Evolutionary conservation across 2,888 invertebrate genomes (phyloP).

Genomic region (Stenolophus ochropezus): DNA sequence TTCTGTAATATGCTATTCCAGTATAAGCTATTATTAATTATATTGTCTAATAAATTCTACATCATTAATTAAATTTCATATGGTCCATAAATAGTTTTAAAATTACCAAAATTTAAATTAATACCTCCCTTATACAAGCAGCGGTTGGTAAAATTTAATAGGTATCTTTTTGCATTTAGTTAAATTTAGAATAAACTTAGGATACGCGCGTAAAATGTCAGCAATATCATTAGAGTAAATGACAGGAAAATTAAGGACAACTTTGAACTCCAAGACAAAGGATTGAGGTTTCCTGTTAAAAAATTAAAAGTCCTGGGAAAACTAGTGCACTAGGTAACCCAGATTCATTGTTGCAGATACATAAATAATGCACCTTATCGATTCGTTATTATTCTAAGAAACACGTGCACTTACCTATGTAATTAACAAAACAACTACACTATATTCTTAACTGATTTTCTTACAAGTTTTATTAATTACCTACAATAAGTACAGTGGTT

Average conservation of each 20-base stretch:
- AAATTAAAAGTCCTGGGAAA: not conserved
- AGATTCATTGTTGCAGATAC: slow-evolving; percentile 1
- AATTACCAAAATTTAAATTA: too few species aligned
- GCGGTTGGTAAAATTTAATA: too few species aligned
- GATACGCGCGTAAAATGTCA: slow-evolving; percentile 8
- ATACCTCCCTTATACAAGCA: too few species aligned
- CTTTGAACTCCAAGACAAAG: slow-evolving; percentile 10
- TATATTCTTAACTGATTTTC: too few species aligned
- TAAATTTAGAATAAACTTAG: not conserved
- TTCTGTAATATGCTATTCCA: too few species aligned
- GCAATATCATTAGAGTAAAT: slow-evolving; percentile 18
- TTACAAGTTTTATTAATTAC: too few species aligned
- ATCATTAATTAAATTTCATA: too few species aligned
- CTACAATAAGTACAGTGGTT: too few species aligned
- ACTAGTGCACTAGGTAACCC: slow-evolving; percentile 1
- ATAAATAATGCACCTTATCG: not conserved
- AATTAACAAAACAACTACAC: not conserved
- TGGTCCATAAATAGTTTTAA: too few species aligned
- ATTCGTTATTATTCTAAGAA: not conserved
- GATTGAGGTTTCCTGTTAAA: slow-evolving; percentile 34
- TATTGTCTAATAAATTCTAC: too few species aligned
- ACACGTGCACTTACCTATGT: not conserved
- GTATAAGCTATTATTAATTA: too few species aligned
- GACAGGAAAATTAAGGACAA: slow-evolving; percentile 37
- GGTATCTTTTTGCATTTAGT: too few species aligned